These are phyloP conservation scores for Rosalia funebris DNA, from an alignment of 2,888 invertebrate genomes.

Conservation along the genomic window DNA sequence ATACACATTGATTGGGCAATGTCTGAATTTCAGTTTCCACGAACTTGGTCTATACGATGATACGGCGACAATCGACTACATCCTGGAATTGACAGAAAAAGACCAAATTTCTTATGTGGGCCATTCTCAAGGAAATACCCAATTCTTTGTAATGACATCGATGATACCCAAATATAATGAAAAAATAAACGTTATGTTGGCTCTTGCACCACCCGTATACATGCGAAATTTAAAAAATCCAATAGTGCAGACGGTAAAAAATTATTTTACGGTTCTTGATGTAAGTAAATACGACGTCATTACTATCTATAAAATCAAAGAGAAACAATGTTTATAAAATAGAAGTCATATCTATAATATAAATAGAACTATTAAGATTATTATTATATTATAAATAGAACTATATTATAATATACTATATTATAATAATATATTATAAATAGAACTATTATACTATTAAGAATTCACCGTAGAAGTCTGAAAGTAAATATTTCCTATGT, in stretches of 20 bases:
- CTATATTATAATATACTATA: too few species aligned
- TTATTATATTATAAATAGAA: too few species aligned
- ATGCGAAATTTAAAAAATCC: slow-evolving; percentile 5
- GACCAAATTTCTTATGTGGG: slow-evolving; percentile 76
- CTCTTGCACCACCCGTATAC: slow-evolving; percentile 9
- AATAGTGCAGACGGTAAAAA: not conserved
- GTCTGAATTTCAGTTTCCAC: slow-evolving; percentile 54
- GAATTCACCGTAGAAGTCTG: too few species aligned
- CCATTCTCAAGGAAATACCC: slow-evolving; percentile 71
- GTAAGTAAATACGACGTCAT: too few species aligned
- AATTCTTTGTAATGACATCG: slow-evolving; percentile 72
- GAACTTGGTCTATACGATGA: slow-evolving; percentile 80
- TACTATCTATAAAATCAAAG: too few species aligned
- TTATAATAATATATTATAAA: too few species aligned
- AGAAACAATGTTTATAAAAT: too few species aligned
- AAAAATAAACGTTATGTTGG: slow-evolving; percentile 5
- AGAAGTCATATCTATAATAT: too few species aligned
- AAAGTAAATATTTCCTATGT: too few species aligned
- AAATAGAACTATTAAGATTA: too few species aligned
- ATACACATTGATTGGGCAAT: not conserved
- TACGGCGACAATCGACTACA: slow-evolving; percentile 79
- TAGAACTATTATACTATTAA: too few species aligned
- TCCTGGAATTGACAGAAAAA: slow-evolving; percentile 67
- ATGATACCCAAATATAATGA: slow-evolving; percentile 61
- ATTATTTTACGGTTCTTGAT: not conserved